Conservation (phyloP, 1,140 invertebrate genomes). For the Linepithema humile region DNA sequence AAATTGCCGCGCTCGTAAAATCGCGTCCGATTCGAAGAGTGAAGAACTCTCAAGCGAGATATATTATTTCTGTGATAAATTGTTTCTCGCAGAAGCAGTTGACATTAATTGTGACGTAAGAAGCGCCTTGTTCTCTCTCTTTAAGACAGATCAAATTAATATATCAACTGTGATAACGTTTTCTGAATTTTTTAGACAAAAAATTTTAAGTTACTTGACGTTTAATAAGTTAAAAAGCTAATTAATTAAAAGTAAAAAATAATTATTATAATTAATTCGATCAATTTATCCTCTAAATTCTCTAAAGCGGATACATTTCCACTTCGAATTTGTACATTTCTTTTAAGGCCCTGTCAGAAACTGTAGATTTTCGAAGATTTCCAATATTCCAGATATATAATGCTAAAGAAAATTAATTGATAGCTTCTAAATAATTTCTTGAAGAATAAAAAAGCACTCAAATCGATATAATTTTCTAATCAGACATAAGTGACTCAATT, state of each 20-base stretch:
- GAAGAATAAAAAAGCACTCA: not conserved
- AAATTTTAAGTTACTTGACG: not conserved
- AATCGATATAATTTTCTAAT: conserved; percentile 14
- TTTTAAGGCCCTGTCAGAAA: not conserved
- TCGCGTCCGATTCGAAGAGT: conserved; percentile 13
- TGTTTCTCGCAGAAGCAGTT: not conserved
- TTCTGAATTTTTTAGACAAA: not conserved
- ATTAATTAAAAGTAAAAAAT: no score
- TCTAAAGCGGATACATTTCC: not conserved
- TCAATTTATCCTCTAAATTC: not conserved
- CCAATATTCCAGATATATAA: not conserved
- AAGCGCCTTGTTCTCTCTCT: no score
- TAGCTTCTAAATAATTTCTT: not conserved
- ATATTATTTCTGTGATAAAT: conserved; percentile 2
- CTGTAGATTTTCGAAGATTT: not conserved
- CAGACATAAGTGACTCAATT: not conserved
- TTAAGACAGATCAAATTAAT: not conserved
- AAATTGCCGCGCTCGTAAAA: conserved; percentile 9
- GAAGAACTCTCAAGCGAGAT: not conserved
- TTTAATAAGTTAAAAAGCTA: not conserved
- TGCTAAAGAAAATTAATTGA: not conserved
- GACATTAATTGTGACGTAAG: not conserved
- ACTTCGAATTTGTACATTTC: not conserved
- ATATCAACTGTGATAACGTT: not conserved
- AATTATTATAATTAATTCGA: not conserved